Percentiles rank a stretch among this genome's conserved stretches.
phyloP scores from a whole-genome alignment of 2,113 vertebrate genomes.

The chimpanzee (Pan troglodytes) region NHGRI_mPanTro3-v2.1_pri NC_072407.2:116319501-116320000 shows the following conservation, averaged over 20 bases:
- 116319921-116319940: neutral
- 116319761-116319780: neutral
- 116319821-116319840: fast-evolving
- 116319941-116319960: neutral
- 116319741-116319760: neutral
- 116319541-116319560: neutral
- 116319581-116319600: neutral
- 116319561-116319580: neutral
- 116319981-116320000: neutral
- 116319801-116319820: neutral
- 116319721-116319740: neutral
- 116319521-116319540: neutral
- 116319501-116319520: neutral
- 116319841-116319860: neutral
- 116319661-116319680: neutral
- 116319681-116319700: neutral
- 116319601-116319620: neutral
- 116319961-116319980: neutral
- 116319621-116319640: neutral
- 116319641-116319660: neutral
- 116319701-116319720: neutral
- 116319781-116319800: neutral
- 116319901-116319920: neutral
- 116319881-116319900: neutral
- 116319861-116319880: neutral